Percentiles rank a stretch among this genome's conserved stretches.
Evolutionary conservation across 2,888 invertebrate species (phyloP).

Genomic region (Hypena proboscidalis): DNA sequence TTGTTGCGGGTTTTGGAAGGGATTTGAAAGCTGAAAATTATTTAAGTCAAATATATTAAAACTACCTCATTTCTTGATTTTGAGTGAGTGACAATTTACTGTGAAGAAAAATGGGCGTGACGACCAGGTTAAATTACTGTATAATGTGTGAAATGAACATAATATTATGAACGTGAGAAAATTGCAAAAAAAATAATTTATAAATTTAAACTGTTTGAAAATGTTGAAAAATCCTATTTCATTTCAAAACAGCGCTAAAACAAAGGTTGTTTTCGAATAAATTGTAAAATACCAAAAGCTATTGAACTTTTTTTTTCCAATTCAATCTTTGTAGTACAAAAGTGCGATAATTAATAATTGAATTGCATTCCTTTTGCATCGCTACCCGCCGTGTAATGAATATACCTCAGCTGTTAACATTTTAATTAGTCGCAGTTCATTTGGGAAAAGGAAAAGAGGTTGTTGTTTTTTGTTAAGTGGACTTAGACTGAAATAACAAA

Average conservation of each 20-base stretch:
- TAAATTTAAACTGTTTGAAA: not conserved
- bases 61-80: too few relatives aligned
- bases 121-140: too few relatives aligned
- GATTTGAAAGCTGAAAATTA: not conserved
- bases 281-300: slow-evolving; percentile 1
- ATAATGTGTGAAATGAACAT: too few relatives aligned
- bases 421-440: slow-evolving; percentile 27
- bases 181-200: too few relatives aligned
- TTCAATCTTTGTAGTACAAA: slow-evolving; percentile 1
- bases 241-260: not conserved
- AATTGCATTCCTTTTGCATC: slow-evolving; percentile 1
- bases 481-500: too few relatives aligned
- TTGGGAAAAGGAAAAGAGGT: slow-evolving; percentile 2
- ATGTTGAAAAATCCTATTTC: not conserved
- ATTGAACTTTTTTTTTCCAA: not conserved
- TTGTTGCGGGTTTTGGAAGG: not conserved
- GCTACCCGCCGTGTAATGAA: not conserved
- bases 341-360: not conserved
- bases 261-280: not conserved
- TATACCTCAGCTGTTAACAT: slow-evolving; percentile 23
- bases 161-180: too few relatives aligned
- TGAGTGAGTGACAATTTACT: too few relatives aligned
- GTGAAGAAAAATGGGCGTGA: too few relatives aligned
- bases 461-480: not conserved
- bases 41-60: too few relatives aligned